These are phyloP conservation scores for Neotoxoptera formosana DNA, from an alignment of 1,140 invertebrate genomes.

Conservation along the genomic window DNA sequence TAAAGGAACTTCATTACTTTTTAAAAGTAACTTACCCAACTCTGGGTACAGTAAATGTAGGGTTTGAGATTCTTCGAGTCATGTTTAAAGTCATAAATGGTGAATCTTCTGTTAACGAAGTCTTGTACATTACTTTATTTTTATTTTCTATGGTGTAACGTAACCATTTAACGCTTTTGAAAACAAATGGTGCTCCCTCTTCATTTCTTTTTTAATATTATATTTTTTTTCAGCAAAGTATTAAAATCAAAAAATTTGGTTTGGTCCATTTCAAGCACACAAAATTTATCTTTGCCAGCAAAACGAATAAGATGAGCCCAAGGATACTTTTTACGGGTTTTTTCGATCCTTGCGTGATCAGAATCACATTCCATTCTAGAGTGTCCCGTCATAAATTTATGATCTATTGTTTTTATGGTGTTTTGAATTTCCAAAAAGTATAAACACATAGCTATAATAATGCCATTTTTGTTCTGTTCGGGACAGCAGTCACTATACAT, in stretches of 20 bases:
- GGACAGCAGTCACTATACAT: slow-evolving; percentile 61
- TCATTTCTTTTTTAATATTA: background rate
- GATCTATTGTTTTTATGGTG: slow-evolving; percentile 60
- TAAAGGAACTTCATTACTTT: too few relatives aligned
- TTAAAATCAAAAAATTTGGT: background rate
- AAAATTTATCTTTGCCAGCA: slow-evolving; percentile 38
- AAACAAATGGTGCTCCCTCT: too few relatives aligned
- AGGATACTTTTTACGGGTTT: slow-evolving; percentile 7
- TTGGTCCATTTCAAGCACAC: background rate
- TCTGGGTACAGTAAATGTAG: background rate
- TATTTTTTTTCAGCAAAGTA: background rate
- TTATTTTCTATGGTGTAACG: background rate
- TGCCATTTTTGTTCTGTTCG: slow-evolving; percentile 62
- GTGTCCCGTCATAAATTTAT: slow-evolving; percentile 62
- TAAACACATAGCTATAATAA: slow-evolving; percentile 60
- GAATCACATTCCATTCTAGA: slow-evolving; percentile 61
- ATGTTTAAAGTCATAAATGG: slow-evolving; percentile 30
- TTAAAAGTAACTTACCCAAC: too few relatives aligned
- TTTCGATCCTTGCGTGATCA: slow-evolving; percentile 60
- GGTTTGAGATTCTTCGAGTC: background rate
- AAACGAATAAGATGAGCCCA: background rate
- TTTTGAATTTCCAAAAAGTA: background rate
- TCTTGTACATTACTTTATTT: slow-evolving; percentile 42
- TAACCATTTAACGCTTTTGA: slow-evolving; percentile 38
- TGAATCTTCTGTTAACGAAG: slow-evolving; percentile 6